These are phyloP conservation scores for Grus americana DNA, from an alignment of 2,113 vertebrate species.

Conservation along the genomic window DNA sequence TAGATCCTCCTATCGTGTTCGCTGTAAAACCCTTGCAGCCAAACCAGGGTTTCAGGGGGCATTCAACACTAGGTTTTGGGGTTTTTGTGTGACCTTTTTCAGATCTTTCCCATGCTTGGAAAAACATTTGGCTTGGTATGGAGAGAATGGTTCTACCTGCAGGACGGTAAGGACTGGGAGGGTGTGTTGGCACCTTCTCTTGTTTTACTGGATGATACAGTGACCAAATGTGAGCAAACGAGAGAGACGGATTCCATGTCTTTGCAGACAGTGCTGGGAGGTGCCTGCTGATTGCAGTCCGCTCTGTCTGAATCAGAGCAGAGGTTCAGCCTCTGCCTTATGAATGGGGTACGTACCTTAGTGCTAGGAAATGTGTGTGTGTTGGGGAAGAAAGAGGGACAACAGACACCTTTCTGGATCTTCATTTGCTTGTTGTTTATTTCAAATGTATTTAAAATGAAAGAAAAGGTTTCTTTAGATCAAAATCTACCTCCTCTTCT, in stretches of 20 bases:
- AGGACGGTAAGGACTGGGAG: not conserved
- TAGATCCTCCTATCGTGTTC: not conserved
- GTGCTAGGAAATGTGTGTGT: not conserved
- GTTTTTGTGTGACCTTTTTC: not conserved
- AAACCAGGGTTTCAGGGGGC: not conserved
- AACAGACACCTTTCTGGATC: not conserved
- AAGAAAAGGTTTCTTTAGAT: not conserved
- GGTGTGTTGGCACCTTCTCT: not conserved
- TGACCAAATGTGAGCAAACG: not conserved
- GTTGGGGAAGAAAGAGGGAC: not conserved
- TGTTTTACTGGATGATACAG: not conserved
- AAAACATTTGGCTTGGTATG: not conserved
- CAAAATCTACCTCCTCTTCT: not conserved
- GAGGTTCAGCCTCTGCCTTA: not conserved
- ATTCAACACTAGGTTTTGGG: not conserved
- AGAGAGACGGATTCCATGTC: rapidly evolving
- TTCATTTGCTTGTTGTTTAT: not conserved
- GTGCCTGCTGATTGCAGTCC: not conserved
- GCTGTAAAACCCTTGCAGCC: rapidly evolving
- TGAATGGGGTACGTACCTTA: rapidly evolving
- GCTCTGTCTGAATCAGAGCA: not conserved
- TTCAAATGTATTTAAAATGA: not conserved
- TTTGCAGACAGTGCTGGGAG: not conserved
- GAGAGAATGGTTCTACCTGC: not conserved
- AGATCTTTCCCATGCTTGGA: not conserved